Percentiles rank a stretch among this genome's conserved stretches.
Evolutionary conservation across 2,797 vertebrate species (phyloP).

Genomic region (Artibeus lituratus): DNA sequence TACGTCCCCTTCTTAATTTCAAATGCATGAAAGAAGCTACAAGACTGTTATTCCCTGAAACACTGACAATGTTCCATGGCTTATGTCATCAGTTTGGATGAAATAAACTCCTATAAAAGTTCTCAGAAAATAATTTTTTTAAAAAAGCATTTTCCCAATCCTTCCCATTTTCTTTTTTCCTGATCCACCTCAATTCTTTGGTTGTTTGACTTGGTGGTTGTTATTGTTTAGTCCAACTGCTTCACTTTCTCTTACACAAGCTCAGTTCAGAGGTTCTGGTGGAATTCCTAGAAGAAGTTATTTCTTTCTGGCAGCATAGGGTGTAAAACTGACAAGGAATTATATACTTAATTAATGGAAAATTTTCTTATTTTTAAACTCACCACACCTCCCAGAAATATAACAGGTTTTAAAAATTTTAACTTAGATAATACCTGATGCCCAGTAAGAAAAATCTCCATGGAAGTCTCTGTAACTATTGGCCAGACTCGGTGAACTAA

Average conservation of each 20-base stretch:
- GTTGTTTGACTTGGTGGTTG: background rate
- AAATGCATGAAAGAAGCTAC: background rate
- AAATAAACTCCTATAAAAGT: background rate
- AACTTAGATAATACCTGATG: background rate
- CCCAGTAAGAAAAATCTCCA: background rate
- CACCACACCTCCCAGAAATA: background rate
- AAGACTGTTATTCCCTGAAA: background rate
- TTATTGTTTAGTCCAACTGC: background rate
- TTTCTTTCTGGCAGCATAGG: background rate
- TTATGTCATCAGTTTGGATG: background rate
- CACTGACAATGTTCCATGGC: background rate
- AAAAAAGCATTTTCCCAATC: background rate
- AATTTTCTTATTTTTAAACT: background rate
- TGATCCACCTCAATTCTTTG: background rate
- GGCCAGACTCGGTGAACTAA: background rate
- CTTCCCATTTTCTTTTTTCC: background rate
- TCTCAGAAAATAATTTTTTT: background rate
- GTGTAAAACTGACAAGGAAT: background rate
- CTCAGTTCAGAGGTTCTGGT: background rate
- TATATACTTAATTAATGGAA: background rate
- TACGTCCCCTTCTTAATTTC: background rate
- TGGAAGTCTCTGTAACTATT: background rate
- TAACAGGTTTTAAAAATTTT: background rate
- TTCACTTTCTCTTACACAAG: background rate
- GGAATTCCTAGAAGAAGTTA: background rate